A percentile compares a stretch with the other conserved stretches of the same genome.
Evolutionary conservation across 2,797 vertebrate species (phyloP).

Genomic region (Sebastiscus tertius): DNA sequence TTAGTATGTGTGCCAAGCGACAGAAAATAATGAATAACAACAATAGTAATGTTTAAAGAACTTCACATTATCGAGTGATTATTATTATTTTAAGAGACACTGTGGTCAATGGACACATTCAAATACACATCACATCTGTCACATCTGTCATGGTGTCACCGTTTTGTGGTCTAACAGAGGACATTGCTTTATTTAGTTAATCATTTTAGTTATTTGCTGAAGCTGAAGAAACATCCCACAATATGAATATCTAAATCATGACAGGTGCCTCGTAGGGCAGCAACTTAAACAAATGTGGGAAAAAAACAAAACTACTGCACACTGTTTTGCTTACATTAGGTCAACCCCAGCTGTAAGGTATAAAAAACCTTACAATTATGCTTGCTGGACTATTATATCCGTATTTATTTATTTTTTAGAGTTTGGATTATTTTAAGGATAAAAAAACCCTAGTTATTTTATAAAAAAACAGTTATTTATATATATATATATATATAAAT

Average conservation of each 20-base stretch:
- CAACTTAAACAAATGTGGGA: background rate
- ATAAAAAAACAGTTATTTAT: too few species aligned
- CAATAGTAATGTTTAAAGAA: background rate
- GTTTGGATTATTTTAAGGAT: background rate
- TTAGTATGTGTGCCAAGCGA: background rate
- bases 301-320: background rate
- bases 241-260: too few species aligned
- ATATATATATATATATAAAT: too few species aligned
- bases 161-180: background rate
- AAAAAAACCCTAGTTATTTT: background rate
- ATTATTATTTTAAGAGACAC: background rate
- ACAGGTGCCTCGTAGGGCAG: background rate
- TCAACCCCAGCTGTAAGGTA: background rate
- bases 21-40: background rate
- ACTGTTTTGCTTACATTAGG: too few species aligned
- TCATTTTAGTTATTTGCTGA: background rate
- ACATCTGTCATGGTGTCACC: background rate
- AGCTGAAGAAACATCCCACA: too few species aligned
- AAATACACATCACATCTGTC: background rate
- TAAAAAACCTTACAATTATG: too few species aligned
- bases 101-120: background rate
- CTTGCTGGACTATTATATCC: background rate
- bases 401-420: background rate
- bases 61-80: background rate
- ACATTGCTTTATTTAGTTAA: background rate